These are phyloP conservation scores for Ormyrus labotus DNA, from an alignment of 2,888 invertebrate genomes.

Conservation along the genomic window DNA sequence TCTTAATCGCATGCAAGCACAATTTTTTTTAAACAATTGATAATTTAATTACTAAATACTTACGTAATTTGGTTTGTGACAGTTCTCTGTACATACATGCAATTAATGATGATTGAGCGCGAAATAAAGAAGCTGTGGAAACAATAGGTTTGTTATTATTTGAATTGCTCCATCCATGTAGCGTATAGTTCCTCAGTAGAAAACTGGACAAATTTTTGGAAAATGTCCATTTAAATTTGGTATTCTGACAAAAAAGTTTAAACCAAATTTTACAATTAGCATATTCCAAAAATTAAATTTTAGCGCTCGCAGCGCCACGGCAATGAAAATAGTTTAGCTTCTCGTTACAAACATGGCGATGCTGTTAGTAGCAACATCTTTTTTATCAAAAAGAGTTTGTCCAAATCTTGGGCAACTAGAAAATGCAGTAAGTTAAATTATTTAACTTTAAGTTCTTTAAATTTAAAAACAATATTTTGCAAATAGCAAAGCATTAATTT, in stretches of 20 bases:
- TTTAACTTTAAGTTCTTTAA: constrained; percentile 22
- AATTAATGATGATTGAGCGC: constrained; percentile 68
- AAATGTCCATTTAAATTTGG: too few relatives aligned
- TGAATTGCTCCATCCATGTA: constrained; percentile 10
- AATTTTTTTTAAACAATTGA: constrained; percentile 13
- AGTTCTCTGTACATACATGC: constrained; percentile 72
- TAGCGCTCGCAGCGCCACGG: constrained; percentile 15
- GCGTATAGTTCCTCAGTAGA: neutral
- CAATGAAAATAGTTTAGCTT: neutral
- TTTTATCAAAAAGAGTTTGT: constrained; percentile 58
- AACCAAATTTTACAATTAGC: neutral
- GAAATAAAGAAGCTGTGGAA: constrained; percentile 70
- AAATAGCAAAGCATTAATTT: neutral
- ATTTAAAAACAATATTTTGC: neutral
- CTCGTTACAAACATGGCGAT: constrained; percentile 22
- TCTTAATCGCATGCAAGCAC: constrained; percentile 47
- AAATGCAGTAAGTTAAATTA: constrained; percentile 60
- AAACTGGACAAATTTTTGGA: constrained; percentile 25
- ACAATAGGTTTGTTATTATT: constrained; percentile 52
- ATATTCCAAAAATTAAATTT: neutral
- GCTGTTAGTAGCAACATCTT: constrained; percentile 11
- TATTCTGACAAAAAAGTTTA: too few relatives aligned
- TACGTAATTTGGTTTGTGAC: constrained; percentile 58
- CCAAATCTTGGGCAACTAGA: constrained; percentile 47
- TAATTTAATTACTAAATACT: constrained; percentile 31